Percentiles rank a stretch among this genome's conserved stretches.
phyloP scores from a whole-genome alignment of 2,888 invertebrate species.

The Meganola albula region DNA sequence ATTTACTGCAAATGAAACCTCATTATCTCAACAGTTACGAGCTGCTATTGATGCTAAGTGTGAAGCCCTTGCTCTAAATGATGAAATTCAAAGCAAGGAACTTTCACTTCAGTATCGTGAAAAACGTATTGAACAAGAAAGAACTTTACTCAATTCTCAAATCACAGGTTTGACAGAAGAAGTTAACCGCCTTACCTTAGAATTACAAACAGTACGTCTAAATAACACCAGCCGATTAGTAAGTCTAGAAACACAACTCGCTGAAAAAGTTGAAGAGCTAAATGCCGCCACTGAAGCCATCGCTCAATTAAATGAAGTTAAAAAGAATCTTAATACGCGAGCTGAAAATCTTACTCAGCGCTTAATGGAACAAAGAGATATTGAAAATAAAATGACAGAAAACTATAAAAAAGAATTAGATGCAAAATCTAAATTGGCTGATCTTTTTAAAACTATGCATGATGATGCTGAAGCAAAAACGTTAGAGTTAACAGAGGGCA shows the following conservation, averaged over 20 bases:
- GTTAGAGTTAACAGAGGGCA: constrained; percentile 85
- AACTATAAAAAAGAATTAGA: constrained; percentile 88
- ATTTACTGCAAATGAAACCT: constrained; percentile 81
- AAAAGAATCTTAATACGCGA: constrained; percentile 81
- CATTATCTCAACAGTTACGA: constrained; percentile 85
- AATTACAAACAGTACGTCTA: constrained; percentile 85
- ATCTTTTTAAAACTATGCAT: constrained; percentile 88
- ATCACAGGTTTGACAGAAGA: constrained; percentile 87
- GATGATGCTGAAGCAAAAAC: constrained; percentile 88
- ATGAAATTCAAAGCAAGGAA: constrained; percentile 89
- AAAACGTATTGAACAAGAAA: constrained; percentile 90
- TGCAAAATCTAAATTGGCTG: constrained; percentile 89
- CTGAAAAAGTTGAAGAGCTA: constrained; percentile 88
- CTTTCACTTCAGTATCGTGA: constrained; percentile 88
- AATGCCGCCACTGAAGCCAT: constrained; percentile 83
- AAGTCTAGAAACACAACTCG: constrained; percentile 85
- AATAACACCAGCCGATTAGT: constrained; percentile 81
- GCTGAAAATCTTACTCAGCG: constrained; percentile 84
- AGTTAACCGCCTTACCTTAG: constrained; percentile 85
- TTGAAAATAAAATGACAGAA: constrained; percentile 85
- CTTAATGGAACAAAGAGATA: constrained; percentile 84
- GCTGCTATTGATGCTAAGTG: constrained; percentile 88
- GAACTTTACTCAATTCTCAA: constrained; percentile 85
- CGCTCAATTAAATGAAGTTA: constrained; percentile 81
- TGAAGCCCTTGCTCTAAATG: constrained; percentile 86